Conservation (phyloP, 2,888 invertebrate genomes). For the Dasypogon diadema region DNA sequence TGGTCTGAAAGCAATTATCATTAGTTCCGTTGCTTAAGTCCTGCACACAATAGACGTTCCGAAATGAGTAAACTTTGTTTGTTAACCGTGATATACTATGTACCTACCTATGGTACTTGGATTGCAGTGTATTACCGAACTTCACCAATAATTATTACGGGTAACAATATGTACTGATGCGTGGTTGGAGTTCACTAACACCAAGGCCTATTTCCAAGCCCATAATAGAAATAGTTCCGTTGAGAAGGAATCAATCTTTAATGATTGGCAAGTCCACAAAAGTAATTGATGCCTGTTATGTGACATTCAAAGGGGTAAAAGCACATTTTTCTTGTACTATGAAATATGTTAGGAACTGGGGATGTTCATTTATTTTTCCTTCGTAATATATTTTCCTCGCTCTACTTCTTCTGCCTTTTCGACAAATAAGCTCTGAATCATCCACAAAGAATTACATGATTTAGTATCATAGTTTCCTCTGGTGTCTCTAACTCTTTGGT, state of each 20-base stretch:
- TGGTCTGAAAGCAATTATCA: constrained; percentile 25
- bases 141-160: constrained; percentile 2
- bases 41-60: not conserved
- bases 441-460: constrained; percentile 16
- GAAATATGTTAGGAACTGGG: not conserved
- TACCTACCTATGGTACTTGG: not conserved
- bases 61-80: constrained; percentile 34
- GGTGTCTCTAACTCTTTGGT: not conserved
- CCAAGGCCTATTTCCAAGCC: not conserved
- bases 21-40: constrained; percentile 12
- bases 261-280: constrained; percentile 19
- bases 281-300: constrained; percentile 8
- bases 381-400: not conserved
- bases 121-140: constrained; percentile 3
- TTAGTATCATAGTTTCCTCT: constrained; percentile 8
- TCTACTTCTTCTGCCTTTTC: not conserved
- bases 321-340: not conserved
- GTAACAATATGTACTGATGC: not conserved
- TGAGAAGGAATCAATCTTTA: constrained; percentile 9
- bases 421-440: constrained; percentile 24
- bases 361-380: not conserved
- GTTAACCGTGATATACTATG: constrained; percentile 8
- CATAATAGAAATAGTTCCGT: constrained; percentile 21
- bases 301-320: not conserved
- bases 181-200: not conserved